These are phyloP conservation scores for Leiothrix lutea DNA, from an alignment of 2,113 vertebrate species.

Conservation along the genomic window DNA sequence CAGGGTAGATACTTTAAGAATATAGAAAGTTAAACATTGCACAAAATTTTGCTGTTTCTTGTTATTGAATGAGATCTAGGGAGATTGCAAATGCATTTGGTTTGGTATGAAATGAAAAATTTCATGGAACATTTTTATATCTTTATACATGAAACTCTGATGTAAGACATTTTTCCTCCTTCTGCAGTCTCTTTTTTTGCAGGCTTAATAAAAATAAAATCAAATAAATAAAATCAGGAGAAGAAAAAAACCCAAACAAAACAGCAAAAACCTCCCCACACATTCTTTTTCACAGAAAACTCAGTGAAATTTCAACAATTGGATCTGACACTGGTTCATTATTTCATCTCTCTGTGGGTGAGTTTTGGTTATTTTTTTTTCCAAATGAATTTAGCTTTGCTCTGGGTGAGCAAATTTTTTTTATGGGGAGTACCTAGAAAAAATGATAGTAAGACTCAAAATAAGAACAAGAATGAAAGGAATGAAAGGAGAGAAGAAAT, in stretches of 20 bases:
- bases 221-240: neutral
- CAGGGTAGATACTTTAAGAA: neutral
- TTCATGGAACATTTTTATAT: neutral
- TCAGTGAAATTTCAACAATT: neutral
- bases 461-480: neutral
- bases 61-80: fast-evolving
- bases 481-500: neutral
- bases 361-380: neutral
- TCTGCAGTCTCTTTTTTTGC: neutral
- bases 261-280: fast-evolving
- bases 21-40: neutral
- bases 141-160: neutral
- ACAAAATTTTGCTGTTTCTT: neutral
- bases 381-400: neutral
- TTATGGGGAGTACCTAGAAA: neutral
- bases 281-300: neutral
- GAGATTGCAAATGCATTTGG: neutral
- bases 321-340: neutral
- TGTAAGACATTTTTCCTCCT: neutral
- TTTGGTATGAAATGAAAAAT: neutral
- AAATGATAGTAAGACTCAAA: neutral
- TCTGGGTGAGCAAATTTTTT: neutral
- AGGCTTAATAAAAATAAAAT: neutral
- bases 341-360: neutral
- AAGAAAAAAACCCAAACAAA: neutral